Base-by-base conservation (phyloP, 2,113 vertebrate species). In the Noturus placidus region DNA sequence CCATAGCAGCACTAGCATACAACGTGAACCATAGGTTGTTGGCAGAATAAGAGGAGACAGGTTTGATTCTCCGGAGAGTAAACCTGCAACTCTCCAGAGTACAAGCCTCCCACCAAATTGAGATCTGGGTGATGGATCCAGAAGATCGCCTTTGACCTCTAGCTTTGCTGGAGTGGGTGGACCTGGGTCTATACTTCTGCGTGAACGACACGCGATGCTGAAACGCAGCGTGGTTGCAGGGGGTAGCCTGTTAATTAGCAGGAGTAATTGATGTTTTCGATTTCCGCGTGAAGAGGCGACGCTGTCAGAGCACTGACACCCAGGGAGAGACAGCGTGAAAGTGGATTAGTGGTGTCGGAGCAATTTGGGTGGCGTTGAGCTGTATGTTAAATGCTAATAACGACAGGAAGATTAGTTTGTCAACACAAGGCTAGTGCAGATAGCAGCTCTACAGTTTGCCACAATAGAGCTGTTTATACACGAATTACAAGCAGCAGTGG, bases 281-380 rank as follows among this genome's bases (percentile, higher is more conserved):
- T 93, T 93, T 90, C 91, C 92, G 92, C 92, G 92, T 90, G 91
- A 93, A 92, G 89, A 90, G 89, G 91, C 91, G 88, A 82, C 85
- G 87, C 56, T 89, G 92, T 91, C 92, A 89, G 91, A 93, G 91
- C 91, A 85, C n/a, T 88, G 85, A 92, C 90, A 92, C 92, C 92
- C 91, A 91, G 91, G 91, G 91, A 89, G 91, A 89, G 52, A 50
- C 86, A 89, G 91, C 92, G 89, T 95, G 94, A 95, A 94, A 95
- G 93, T 93, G 93, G 94, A 94, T 95, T 95, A 94, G 92, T 88
- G 85, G 91, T 91, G 93, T 94, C 86, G 93, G 88, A 93, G 93
- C 89, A 91, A 89, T 89, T 91, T 87, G 91, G 92, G 93, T 82
- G 89, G 88, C 87, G 33, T 33, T 25, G 81, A 83, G 61, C 81